Evolutionary conservation across 2,888 invertebrate species (phyloP).

Genomic region (Stegophylla sp.): DNA sequence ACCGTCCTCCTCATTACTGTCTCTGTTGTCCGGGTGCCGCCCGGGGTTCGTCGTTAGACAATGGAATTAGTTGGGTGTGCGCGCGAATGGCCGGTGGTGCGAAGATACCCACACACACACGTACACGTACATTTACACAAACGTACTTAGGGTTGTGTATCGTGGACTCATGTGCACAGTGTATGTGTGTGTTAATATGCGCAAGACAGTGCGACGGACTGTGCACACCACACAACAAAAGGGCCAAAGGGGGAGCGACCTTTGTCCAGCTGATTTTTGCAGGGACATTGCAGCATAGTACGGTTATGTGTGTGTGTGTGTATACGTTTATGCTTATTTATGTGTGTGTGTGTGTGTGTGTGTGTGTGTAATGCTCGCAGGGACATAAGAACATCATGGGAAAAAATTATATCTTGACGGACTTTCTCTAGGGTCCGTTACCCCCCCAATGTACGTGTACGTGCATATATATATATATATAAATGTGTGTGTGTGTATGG

Average conservation of each 20-base stretch:
- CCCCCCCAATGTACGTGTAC: neutral
- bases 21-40: constrained; percentile 37
- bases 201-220: constrained; percentile 45
- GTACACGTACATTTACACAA: constrained; percentile 1
- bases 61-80: constrained; percentile 38
- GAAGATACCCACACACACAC: constrained; percentile 30
- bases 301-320: neutral
- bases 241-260: constrained; percentile 42
- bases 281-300: constrained; percentile 44
- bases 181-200: constrained; percentile 29
- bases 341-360: neutral
- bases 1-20: constrained; percentile 36
- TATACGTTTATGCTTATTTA: neutral
- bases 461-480: neutral
- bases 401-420: constrained; percentile 55
- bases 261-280: constrained; percentile 57
- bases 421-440: constrained; percentile 40
- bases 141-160: neutral
- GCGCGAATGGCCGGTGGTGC: constrained; percentile 55
- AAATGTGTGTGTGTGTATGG: neutral
- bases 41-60: constrained; percentile 17
- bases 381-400: constrained; percentile 57
- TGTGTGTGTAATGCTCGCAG: constrained; percentile 7
- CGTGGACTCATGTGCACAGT: too few species aligned
- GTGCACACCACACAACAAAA: constrained; percentile 16